Conservation (phyloP, 2,888 invertebrate genomes). For the Chironomus riparius region DNA sequence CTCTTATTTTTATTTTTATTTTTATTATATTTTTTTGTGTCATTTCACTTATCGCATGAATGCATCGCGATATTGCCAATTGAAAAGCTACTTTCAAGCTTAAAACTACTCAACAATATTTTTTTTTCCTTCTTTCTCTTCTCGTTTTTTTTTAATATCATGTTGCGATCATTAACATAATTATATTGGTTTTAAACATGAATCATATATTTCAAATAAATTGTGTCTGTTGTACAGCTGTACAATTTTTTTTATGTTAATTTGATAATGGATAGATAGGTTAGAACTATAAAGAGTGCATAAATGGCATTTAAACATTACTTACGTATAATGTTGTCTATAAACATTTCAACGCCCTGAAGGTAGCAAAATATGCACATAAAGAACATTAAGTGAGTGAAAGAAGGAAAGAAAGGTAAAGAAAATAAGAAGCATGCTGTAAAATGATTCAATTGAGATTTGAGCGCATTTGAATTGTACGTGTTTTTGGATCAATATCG, state of each 20-base stretch:
- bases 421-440: no score
- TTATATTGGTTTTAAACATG: background rate
- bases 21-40: background rate
- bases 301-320: background rate
- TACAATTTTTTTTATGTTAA: background rate
- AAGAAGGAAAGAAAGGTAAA: background rate
- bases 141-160: background rate
- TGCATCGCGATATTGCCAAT: background rate
- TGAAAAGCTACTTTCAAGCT: background rate
- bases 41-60: background rate
- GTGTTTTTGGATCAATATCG: no score
- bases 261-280: background rate
- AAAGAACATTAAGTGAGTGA: background rate
- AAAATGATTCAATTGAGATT: no score
- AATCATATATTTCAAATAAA: background rate
- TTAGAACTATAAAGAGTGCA: background rate
- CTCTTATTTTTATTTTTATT: background rate
- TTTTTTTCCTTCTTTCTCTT: no score
- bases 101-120: no score
- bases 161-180: slow-evolving; percentile 5
- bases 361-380: background rate
- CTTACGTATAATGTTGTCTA: background rate
- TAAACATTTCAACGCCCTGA: background rate
- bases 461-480: no score
- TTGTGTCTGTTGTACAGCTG: background rate